Evolutionary conservation across 2,113 vertebrate genomes (phyloP).

Genomic region (Solea senegalensis): DNA sequence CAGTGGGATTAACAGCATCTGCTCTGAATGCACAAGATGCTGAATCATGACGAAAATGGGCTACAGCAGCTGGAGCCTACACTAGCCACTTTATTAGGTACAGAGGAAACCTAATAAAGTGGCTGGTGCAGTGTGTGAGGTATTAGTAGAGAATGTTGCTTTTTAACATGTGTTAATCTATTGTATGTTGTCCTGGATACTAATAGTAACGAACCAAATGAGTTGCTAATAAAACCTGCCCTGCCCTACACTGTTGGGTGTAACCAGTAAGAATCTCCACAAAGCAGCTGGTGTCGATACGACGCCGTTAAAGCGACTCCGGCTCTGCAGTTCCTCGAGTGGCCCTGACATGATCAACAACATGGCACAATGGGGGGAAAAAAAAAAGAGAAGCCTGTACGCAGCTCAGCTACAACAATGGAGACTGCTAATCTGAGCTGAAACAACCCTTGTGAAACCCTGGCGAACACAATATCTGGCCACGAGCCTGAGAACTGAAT

Average conservation of each 20-base stretch:
- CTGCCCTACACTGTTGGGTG: conserved; percentile 34
- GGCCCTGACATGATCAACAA: conserved; percentile 9
- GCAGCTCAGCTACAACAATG: conserved; percentile 34
- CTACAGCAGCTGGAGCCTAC: too few species aligned
- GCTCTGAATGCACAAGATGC: too few species aligned
- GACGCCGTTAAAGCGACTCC: background rate
- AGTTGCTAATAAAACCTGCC: conserved; percentile 30
- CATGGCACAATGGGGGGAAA: conserved; percentile 13
- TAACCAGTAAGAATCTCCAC: conserved; percentile 30
- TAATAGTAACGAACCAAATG: conserved; percentile 41
- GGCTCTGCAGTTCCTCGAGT: conserved; percentile 7
- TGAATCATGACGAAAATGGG: too few species aligned
- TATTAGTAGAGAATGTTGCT: too few species aligned
- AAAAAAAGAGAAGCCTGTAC: conserved; percentile 12
- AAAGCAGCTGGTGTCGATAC: conserved; percentile 33
- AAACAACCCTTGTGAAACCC: conserved; percentile 37
- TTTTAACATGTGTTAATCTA: background rate
- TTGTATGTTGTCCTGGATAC: conserved; percentile 12
- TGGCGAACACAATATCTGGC: conserved; percentile 52
- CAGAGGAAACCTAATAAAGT: too few species aligned
- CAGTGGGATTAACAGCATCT: too few species aligned
- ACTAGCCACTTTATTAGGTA: too few species aligned
- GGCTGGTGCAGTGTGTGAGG: too few species aligned
- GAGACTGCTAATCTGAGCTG: conserved; percentile 28
- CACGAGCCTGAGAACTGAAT: conserved; percentile 10